Percentiles rank a stretch among this genome's conserved stretches.
Evolutionary conservation across 2,113 vertebrate species (phyloP).

Genomic region (Eretmochelys imbricata): DNA sequence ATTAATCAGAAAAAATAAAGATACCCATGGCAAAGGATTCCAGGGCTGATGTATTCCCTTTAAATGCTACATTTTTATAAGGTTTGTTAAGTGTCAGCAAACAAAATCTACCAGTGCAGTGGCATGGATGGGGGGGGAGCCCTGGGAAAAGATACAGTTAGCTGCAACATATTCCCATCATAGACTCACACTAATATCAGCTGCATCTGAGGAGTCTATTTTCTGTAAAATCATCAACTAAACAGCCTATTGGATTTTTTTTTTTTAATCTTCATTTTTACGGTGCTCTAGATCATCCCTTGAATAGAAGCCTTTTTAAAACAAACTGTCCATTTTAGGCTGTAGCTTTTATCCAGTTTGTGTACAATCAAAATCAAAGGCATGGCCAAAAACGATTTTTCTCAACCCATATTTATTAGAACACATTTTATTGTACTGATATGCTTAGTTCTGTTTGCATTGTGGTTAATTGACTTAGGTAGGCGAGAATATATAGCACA

Average conservation of each 20-base stretch:
- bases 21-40: not conserved
- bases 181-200: not conserved
- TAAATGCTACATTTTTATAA: not conserved
- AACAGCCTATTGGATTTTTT: not conserved
- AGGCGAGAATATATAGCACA: not conserved
- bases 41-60: not conserved
- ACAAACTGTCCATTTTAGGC: not conserved
- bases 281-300: not conserved
- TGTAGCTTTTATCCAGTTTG: not conserved
- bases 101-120: not conserved
- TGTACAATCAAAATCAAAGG: not conserved
- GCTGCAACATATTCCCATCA: not conserved
- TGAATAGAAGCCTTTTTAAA: not conserved
- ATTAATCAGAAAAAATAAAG: not conserved
- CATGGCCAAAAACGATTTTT: not conserved
- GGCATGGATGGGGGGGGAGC: not conserved
- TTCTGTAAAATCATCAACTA: not conserved
- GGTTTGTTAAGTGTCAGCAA: constrained; percentile 1
- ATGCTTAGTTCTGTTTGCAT: not conserved
- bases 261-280: not conserved
- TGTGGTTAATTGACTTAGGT: not conserved
- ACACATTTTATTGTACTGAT: constrained; percentile 9
- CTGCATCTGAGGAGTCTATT: not conserved
- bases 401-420: not conserved
- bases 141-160: not conserved